phyloP scores from a whole-genome alignment of 2,888 invertebrate species.

The Spatulosminthurus flaviceps region DNA sequence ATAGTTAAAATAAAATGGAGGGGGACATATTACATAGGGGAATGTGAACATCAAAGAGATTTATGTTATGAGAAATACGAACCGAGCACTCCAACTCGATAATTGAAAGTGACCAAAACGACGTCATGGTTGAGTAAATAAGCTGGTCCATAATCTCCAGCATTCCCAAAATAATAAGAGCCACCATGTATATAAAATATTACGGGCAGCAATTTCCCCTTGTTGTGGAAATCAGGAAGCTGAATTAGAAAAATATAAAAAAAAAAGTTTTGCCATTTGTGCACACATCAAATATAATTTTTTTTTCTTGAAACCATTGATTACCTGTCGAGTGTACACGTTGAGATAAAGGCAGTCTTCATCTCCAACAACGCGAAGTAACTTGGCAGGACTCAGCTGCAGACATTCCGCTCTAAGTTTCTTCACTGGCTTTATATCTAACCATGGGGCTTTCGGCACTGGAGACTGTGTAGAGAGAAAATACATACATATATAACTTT shows the following conservation, averaged over 20 bases:
- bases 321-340: slow-evolving; percentile 51
- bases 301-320: slow-evolving; percentile 6
- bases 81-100: neutral
- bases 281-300: neutral
- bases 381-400: slow-evolving; percentile 53
- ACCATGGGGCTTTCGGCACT: slow-evolving; percentile 47
- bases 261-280: neutral
- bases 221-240: neutral
- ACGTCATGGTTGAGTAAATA: slow-evolving; percentile 51
- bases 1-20: too few species aligned
- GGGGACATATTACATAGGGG: too few species aligned
- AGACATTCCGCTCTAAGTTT: slow-evolving; percentile 55
- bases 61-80: slow-evolving; percentile 18
- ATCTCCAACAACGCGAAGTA: slow-evolving; percentile 44
- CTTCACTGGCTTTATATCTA: slow-evolving; percentile 47
- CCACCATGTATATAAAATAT: slow-evolving; percentile 48
- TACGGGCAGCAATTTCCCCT: slow-evolving; percentile 7
- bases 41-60: slow-evolving; percentile 50
- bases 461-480: slow-evolving; percentile 31
- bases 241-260: neutral
- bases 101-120: slow-evolving; percentile 24
- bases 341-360: slow-evolving; percentile 57
- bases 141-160: slow-evolving; percentile 51
- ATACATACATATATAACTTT: too few species aligned
- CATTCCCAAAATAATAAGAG: slow-evolving; percentile 45